Percentiles rank a stretch among this genome's conserved stretches.
Conservation (phyloP, 2,113 vertebrate species). For the Anarrhichthys ocellatus region DNA sequence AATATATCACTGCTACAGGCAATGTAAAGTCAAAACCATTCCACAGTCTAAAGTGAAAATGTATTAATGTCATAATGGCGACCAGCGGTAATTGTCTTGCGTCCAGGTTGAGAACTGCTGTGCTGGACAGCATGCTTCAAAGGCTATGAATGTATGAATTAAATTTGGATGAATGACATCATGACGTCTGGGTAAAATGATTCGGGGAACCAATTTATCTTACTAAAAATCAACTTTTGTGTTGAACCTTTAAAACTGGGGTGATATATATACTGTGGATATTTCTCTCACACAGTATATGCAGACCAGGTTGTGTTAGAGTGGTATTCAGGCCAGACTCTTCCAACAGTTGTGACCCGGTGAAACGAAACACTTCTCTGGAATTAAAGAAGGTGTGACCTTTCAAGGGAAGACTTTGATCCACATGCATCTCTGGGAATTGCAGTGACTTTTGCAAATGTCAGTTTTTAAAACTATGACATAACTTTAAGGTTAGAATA, state of each 20-base stretch:
- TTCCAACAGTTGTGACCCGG: not conserved
- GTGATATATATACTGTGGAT: not conserved
- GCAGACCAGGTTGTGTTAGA: not conserved
- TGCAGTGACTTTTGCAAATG: constrained; percentile 48
- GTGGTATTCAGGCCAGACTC: not conserved
- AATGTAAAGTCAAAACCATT: too few species aligned
- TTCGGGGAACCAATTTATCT: constrained; percentile 37
- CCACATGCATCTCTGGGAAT: constrained; percentile 4
- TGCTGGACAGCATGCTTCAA: constrained; percentile 53
- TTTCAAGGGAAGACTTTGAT: constrained; percentile 36
- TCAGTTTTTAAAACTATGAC: constrained; percentile 12
- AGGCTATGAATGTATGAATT: constrained; percentile 51
- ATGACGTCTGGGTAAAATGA: not conserved
- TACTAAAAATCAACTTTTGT: constrained; percentile 63
- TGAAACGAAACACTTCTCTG: constrained; percentile 15
- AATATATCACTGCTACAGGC: not conserved
- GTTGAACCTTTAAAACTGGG: constrained; percentile 38
- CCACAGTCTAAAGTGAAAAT: too few species aligned
- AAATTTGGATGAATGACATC: constrained; percentile 31
- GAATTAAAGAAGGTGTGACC: constrained; percentile 25
- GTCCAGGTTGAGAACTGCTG: not conserved
- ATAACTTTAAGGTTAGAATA: constrained; percentile 19
- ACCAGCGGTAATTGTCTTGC: too few species aligned
- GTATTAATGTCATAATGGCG: too few species aligned
- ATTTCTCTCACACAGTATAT: not conserved